Conservation (phyloP, 2,113 vertebrate genomes). For the Ageneiosus marmoratus region DNA sequence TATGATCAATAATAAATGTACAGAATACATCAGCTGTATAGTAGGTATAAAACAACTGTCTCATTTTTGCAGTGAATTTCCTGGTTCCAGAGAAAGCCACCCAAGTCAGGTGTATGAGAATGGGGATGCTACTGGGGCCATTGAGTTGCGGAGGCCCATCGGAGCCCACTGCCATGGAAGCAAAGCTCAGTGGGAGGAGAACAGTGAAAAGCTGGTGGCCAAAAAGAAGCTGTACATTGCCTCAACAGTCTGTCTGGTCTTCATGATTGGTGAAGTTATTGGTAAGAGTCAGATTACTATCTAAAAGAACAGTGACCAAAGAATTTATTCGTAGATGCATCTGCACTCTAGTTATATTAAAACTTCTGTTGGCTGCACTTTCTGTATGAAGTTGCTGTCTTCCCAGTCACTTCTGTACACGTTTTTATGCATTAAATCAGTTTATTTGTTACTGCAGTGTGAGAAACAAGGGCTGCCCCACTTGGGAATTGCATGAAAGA, state of each 20-base stretch:
- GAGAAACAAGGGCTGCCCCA: too few relatives aligned
- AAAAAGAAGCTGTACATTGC: conserved; percentile 86
- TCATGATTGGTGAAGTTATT: conserved; percentile 92
- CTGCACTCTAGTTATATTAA: too few relatives aligned
- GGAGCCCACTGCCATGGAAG: conserved; percentile 71
- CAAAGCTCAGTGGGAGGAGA: conserved; percentile 54
- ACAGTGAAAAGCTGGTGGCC: conserved; percentile 72
- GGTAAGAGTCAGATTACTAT: conserved; percentile 61
- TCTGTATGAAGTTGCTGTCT: too few relatives aligned
- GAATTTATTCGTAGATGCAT: neutral
- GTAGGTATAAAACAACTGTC: neutral
- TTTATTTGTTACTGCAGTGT: too few relatives aligned
- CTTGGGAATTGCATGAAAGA: too few relatives aligned
- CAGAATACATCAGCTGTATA: neutral
- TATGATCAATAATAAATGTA: neutral
- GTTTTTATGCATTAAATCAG: too few relatives aligned
- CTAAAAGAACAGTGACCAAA: neutral
- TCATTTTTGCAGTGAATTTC: conserved; percentile 63
- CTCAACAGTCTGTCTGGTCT: conserved; percentile 85
- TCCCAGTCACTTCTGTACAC: too few relatives aligned
- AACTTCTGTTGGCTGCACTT: too few relatives aligned
- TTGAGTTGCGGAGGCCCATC: conserved; percentile 68
- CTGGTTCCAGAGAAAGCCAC: conserved; percentile 68
- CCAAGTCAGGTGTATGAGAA: conserved; percentile 68
- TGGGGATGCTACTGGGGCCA: conserved; percentile 60